Evolutionary conservation across 1,140 invertebrate genomes (phyloP).

Genomic region (Trichonephila inaurata): DNA sequence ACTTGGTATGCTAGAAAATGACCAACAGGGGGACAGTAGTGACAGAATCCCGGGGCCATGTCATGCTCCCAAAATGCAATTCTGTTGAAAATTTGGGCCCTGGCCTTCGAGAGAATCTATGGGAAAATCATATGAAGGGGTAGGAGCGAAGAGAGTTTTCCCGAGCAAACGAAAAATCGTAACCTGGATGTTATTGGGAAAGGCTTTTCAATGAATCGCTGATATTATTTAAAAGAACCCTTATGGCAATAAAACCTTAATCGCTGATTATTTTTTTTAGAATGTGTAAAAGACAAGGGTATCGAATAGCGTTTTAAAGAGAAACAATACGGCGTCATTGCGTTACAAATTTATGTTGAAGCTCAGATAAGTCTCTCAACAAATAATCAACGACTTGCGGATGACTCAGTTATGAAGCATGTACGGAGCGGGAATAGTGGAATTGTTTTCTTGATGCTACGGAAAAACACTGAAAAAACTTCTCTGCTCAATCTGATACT

Average conservation of each 20-base stretch:
- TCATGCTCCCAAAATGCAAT: background rate
- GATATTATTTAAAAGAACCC: too few species aligned
- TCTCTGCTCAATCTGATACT: conserved; percentile 79
- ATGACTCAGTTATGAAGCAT: background rate
- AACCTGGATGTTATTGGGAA: background rate
- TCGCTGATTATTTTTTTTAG: too few species aligned
- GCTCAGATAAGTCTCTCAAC: background rate
- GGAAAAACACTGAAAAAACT: conserved; percentile 79
- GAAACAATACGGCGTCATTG: background rate
- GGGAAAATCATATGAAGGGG: too few species aligned
- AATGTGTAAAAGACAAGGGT: background rate
- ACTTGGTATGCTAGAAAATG: conserved; percentile 1
- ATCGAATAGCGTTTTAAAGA: background rate
- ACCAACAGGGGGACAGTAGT: conserved; percentile 3
- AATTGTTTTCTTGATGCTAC: conserved; percentile 76
- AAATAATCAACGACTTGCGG: background rate
- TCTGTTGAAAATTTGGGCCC: too few species aligned
- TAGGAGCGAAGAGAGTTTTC: background rate
- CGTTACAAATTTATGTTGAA: background rate
- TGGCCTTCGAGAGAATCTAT: background rate
- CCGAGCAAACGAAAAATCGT: background rate
- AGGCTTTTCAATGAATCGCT: conserved; percentile 8
- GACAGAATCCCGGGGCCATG: background rate
- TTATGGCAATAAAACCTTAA: too few species aligned
- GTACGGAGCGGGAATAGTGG: conserved; percentile 32